phyloP scores from a whole-genome alignment of 2,113 vertebrate genomes.

The Miniopterus natalensis region DNA sequence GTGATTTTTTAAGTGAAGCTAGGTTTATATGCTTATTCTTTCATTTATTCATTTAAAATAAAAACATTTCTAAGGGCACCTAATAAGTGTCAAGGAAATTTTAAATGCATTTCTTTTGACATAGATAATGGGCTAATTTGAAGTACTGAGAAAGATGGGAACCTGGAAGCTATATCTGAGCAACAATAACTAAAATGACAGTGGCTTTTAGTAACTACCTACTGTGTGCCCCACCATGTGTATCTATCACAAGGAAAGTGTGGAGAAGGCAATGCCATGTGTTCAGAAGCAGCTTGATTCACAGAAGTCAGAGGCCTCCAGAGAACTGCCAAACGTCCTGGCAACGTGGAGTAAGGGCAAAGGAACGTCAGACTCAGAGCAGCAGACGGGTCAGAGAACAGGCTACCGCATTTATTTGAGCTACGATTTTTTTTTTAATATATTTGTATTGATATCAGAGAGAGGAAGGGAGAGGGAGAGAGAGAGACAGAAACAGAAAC shows the following conservation, averaged over 20 bases:
- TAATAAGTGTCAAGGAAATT: neutral
- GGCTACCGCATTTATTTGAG: neutral
- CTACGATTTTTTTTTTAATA: neutral
- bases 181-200: neutral
- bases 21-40: neutral
- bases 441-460: too few relatives aligned
- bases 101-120: neutral
- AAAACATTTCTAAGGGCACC: neutral
- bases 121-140: neutral
- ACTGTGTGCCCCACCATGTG: neutral
- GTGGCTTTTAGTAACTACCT: neutral
- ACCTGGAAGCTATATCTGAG: neutral
- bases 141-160: slow-evolving; percentile 6
- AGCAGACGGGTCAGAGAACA: neutral
- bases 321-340: neutral
- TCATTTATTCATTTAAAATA: slow-evolving; percentile 13
- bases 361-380: neutral
- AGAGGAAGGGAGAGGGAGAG: too few relatives aligned
- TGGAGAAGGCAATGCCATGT: neutral
- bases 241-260: neutral
- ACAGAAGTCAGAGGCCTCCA: neutral
- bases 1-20: neutral
- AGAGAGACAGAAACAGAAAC: too few relatives aligned
- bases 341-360: neutral
- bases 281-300: too few relatives aligned